Evolutionary conservation across 2,113 vertebrate genomes (phyloP), one percentile per base, ranked within the genome.

Genomic region (Balaenoptera acutorostrata): DNA sequence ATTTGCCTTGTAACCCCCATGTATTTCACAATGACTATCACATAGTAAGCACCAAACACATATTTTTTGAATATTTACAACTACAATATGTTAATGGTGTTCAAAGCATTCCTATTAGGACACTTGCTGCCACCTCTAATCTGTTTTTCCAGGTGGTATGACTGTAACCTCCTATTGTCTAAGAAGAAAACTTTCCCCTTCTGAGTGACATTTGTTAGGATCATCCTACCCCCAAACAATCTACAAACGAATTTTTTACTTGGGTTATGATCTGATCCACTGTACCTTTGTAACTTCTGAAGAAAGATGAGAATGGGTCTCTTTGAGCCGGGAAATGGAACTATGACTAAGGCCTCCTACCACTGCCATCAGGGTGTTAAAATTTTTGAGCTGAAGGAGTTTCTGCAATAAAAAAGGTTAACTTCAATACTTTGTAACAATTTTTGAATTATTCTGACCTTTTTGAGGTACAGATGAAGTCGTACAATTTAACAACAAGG

Each of bases 291-390:
- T 99, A 95, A 99, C 99, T 91, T 99, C 99, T 1, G 99, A 99
- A 95, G 99, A 98, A 93, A 99, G 99, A 97, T 99, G 99, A 82
- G 99, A 98, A 93, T 99, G 99, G 12, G 99, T 99, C 98, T 99
- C 99, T 97, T 99, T 99, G 90, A 99, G 99, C 84, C 99, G 99
- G 88, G 99, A 99, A 96, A 99, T 99, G 90, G 99, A 99, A 90
- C 99, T 99, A 97, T 99, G 99, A 94, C 99, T 99, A 59, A 99
- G 98, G 18, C 99, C 99, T 72, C 99, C 99, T 31, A 99, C 99
- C 97, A 99, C 99, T 0, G 99, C 99, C 99, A 99, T 99, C 97
- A 99, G 90, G 1, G 99, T 99, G 97, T 99, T 99, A 96, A 99
- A 99, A 98, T 99, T 99, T 98, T 99, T 99, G 49, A 99, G 99